Evolutionary conservation across 1,140 invertebrate species (phyloP), one percentile per base, ranked within the genome.

Genomic region (Drosophila sulfurigaster): DNA sequence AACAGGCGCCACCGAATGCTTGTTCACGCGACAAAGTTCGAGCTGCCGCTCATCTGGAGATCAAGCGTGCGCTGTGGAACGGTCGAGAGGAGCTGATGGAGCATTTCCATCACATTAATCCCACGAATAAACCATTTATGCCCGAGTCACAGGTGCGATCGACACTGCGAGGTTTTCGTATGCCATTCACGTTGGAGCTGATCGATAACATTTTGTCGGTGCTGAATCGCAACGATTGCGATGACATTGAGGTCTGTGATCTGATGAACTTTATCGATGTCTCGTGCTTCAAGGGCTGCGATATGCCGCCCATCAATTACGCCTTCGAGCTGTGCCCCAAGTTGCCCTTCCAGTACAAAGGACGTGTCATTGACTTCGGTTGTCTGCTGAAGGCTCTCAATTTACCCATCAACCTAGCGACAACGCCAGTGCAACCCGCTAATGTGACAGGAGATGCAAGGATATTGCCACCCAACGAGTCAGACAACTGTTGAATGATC

Each of bases 1-100:
- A 64, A 92, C 93, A 67, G 92, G 93, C 75, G 38, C 88, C 92
- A 62, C 35, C 92, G 82, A 64, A 93, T 94, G 16, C 62, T 35
- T 87, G 78, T 89, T 78, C 87, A 77, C 68, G 66, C 73, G 88
- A 85, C 76, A 78, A 81, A 93, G 80, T 93, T 2, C 93, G 93
- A 45, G 93, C 94, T 0, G 86, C 96, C 6, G 94, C 96, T 0
- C 95, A 96, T 70, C 94, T 94, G 35, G 95, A 96, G 72, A 78
- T 97, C n/a, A 94, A 95, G 16, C 94, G 95, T 3, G 91, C 93
- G 5, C 79, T 96, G 3, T 97, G 96, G 95, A 94, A 96, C 73
- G 95, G 96, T 30, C 92, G 95, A 1, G 94, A 94, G 10, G 93
- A 96, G 1, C 81, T 97, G 0, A 92, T 93, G 62, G 96, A 96